These are phyloP conservation scores for Stichopus horrens DNA, from an alignment of 53 echinoderm and acorn worm genomes.

Conservation along the genomic window DNA sequence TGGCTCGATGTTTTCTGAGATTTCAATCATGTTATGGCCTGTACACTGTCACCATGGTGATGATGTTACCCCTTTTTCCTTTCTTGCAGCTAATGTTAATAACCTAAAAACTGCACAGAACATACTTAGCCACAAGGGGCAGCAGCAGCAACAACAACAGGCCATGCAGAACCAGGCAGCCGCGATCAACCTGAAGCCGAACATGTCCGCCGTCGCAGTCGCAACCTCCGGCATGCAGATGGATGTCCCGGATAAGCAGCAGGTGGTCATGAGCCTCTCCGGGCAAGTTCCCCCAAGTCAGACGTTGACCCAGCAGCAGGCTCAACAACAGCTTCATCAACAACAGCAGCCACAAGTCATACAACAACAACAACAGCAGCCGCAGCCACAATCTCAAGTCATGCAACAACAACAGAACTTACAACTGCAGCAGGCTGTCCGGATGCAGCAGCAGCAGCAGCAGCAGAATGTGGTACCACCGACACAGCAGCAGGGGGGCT, in stretches of 20 bases:
- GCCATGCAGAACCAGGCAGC: neutral
- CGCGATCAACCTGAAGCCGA: neutral
- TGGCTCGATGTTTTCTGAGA: too few species aligned
- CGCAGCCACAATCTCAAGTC: slow-evolving; percentile 25
- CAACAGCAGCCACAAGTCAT: slow-evolving; percentile 72
- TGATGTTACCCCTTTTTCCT: neutral
- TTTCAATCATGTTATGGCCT: too few species aligned
- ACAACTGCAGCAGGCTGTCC: neutral
- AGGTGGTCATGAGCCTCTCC: neutral
- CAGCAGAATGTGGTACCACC: slow-evolving; percentile 12
- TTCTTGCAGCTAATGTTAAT: neutral
- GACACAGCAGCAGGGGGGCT: neutral
- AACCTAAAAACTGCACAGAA: neutral
- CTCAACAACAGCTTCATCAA: slow-evolving; percentile 61
- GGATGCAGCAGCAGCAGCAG: slow-evolving; percentile 55
- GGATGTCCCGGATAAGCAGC: slow-evolving; percentile 4
- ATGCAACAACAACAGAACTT: neutral
- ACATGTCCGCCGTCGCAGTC: neutral
- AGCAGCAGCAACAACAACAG: neutral
- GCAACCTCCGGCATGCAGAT: neutral
- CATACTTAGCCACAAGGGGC: neutral
- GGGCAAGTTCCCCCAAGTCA: slow-evolving; percentile 41
- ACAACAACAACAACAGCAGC: slow-evolving; percentile 70
- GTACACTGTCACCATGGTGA: neutral
- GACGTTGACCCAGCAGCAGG: slow-evolving; percentile 49